phyloP scores from a whole-genome alignment of 2,888 invertebrate species.

The Tyria jacobaeae region DNA sequence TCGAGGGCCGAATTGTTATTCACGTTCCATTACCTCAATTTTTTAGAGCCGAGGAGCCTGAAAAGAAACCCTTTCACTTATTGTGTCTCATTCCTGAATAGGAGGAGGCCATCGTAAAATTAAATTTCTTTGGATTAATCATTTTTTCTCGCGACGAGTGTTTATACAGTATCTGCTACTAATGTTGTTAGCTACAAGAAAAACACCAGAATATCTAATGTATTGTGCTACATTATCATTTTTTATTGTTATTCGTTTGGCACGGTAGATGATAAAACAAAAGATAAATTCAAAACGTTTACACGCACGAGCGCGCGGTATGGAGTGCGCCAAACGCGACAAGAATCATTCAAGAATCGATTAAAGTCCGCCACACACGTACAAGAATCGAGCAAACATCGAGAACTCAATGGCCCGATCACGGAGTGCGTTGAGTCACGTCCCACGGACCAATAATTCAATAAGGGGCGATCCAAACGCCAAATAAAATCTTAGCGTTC shows the following conservation, averaged over 20 bases:
- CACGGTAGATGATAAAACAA: slow-evolving; percentile 37
- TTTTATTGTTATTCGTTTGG: slow-evolving; percentile 27
- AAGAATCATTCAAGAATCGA: slow-evolving; percentile 74
- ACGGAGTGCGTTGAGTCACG: slow-evolving; percentile 68
- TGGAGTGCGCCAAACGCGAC: slow-evolving; percentile 59
- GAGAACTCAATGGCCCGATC: slow-evolving; percentile 69
- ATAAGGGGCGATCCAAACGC: slow-evolving; percentile 74
- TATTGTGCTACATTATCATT: slow-evolving; percentile 15
- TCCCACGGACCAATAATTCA: slow-evolving; percentile 75
- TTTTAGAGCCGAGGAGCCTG: slow-evolving; percentile 81
- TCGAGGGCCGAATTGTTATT: slow-evolving; percentile 82
- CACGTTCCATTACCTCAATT: slow-evolving; percentile 86
- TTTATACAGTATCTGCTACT: slow-evolving; percentile 51
- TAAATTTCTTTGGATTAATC: slow-evolving; percentile 76
- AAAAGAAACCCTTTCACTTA: slow-evolving; percentile 84
- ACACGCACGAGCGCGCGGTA: slow-evolving; percentile 53
- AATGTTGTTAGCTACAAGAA: slow-evolving; percentile 52
- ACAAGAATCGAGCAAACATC: slow-evolving; percentile 74
- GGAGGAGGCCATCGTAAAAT: slow-evolving; percentile 74
- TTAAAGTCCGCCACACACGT: slow-evolving; percentile 75
- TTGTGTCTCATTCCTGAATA: slow-evolving; percentile 80
- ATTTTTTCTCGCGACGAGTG: slow-evolving; percentile 53
- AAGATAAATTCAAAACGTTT: slow-evolving; percentile 52
- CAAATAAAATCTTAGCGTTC: slow-evolving; percentile 66
- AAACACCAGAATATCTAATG: slow-evolving; percentile 30